These are phyloP conservation scores for Calameuta pallipes DNA, from an alignment of 2,888 invertebrate species.

Conservation along the genomic window DNA sequence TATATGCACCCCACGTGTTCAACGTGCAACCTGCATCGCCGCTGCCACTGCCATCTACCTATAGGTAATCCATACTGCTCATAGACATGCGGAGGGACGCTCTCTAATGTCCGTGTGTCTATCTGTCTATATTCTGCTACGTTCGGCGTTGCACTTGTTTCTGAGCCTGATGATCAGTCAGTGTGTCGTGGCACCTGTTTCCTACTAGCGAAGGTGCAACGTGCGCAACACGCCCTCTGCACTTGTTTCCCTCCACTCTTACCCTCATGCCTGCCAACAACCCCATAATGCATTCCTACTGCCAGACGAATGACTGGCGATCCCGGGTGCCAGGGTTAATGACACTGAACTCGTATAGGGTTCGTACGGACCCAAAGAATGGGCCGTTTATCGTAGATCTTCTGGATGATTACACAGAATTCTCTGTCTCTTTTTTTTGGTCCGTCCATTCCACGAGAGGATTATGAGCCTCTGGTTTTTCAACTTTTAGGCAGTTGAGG, in stretches of 20 bases:
- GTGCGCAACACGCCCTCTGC: slow-evolving; percentile 21
- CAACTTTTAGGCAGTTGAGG: neutral
- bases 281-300: slow-evolving; percentile 34
- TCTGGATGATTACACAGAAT: neutral
- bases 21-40: slow-evolving; percentile 36
- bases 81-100: neutral
- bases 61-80: neutral
- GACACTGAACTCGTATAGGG: neutral
- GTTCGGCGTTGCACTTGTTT: slow-evolving; percentile 22
- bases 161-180: slow-evolving; percentile 31
- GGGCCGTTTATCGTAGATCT: neutral
- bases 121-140: slow-evolving; percentile 17
- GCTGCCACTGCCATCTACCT: neutral
- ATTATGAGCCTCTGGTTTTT: neutral
- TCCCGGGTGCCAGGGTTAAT: neutral
- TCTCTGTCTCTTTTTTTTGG: neutral
- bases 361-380: neutral
- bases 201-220: slow-evolving; percentile 7
- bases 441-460: neutral
- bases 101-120: slow-evolving; percentile 48
- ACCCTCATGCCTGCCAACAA: slow-evolving; percentile 35
- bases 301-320: neutral
- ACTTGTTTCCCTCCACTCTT: slow-evolving; percentile 13
- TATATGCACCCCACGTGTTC: neutral
- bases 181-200: slow-evolving; percentile 61